Percentiles rank a stretch among this genome's conserved stretches.
These are phyloP conservation scores for Eucera pruinosa DNA, from an alignment of 2,888 invertebrate genomes.

Conservation along the genomic window DNA sequence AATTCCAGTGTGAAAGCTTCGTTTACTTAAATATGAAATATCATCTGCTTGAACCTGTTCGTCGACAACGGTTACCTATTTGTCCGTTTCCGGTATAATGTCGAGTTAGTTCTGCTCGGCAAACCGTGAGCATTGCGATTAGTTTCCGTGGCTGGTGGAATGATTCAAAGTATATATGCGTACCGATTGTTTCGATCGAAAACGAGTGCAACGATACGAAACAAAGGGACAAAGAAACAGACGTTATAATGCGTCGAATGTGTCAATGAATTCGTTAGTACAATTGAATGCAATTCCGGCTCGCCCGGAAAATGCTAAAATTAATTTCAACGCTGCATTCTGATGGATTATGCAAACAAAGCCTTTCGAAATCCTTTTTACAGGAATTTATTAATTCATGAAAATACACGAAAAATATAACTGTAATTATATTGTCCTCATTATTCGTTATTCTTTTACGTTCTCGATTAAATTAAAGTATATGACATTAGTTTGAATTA, in stretches of 20 bases:
- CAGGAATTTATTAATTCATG: too few relatives aligned
- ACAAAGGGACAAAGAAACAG: too few relatives aligned
- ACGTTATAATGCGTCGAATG: neutral
- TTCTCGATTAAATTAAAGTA: too few relatives aligned
- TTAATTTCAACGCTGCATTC: too few relatives aligned
- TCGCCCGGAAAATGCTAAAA: neutral
- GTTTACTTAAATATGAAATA: conserved; percentile 18
- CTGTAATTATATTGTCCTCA: too few relatives aligned
- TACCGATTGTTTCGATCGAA: conserved; percentile 9
- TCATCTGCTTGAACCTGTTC: conserved; percentile 23
- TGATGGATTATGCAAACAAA: too few relatives aligned
- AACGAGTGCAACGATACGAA: neutral
- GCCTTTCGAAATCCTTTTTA: too few relatives aligned
- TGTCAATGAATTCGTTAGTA: neutral
- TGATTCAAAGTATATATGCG: conserved; percentile 27
- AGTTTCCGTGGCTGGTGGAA: conserved; percentile 34
- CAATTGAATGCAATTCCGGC: too few relatives aligned
- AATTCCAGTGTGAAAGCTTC: too few relatives aligned
- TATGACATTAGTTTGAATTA: too few relatives aligned
- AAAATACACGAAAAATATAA: too few relatives aligned
- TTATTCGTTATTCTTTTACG: too few relatives aligned
- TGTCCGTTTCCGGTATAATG: conserved; percentile 40
- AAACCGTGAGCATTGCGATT: conserved; percentile 50
- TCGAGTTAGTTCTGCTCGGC: conserved; percentile 50
- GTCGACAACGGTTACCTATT: conserved; percentile 35